Conservation (phyloP, 2,888 invertebrate species). For the Melikaiella ostensackeni region DNA sequence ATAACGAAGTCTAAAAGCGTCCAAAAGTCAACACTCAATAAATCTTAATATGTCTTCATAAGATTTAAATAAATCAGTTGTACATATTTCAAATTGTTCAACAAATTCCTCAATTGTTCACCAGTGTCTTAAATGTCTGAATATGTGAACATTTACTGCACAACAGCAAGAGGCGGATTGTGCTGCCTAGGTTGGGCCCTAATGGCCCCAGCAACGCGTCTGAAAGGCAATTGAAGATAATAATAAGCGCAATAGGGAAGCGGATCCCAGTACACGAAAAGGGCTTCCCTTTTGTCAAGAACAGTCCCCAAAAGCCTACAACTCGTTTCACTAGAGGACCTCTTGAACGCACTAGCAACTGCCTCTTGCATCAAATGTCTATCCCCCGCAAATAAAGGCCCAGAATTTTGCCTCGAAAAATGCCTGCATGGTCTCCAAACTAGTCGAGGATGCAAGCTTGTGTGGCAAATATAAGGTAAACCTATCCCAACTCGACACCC, state of each 20-base stretch:
- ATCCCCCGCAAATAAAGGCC: slow-evolving; percentile 68
- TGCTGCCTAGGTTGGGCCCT: slow-evolving; percentile 67
- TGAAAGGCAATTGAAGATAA: slow-evolving; percentile 86
- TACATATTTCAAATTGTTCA: neutral
- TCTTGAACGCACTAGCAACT: slow-evolving; percentile 78
- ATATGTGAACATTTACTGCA: slow-evolving; percentile 59
- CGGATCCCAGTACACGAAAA: slow-evolving; percentile 91
- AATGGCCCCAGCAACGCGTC: slow-evolving; percentile 67
- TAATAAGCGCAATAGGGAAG: slow-evolving; percentile 92
- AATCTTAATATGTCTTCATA: neutral
- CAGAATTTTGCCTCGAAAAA: slow-evolving; percentile 80
- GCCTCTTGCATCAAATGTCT: slow-evolving; percentile 80
- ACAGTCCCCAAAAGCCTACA: slow-evolving; percentile 80
- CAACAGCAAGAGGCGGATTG: slow-evolving; percentile 71
- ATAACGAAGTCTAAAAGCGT: neutral
- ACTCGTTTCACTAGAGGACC: slow-evolving; percentile 77
- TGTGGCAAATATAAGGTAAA: slow-evolving; percentile 88
- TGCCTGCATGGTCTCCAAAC: slow-evolving; percentile 83
- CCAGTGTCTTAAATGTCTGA: neutral
- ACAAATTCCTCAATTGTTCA: neutral
- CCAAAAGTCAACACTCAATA: too few relatives aligned
- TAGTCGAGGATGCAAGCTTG: slow-evolving; percentile 82
- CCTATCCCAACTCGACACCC: slow-evolving; percentile 89
- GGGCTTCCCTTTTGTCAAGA: slow-evolving; percentile 87
- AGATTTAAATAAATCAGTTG: neutral